phyloP scores from a whole-genome alignment of 2,113 vertebrate genomes.

The Oostethus manadensis region DNA sequence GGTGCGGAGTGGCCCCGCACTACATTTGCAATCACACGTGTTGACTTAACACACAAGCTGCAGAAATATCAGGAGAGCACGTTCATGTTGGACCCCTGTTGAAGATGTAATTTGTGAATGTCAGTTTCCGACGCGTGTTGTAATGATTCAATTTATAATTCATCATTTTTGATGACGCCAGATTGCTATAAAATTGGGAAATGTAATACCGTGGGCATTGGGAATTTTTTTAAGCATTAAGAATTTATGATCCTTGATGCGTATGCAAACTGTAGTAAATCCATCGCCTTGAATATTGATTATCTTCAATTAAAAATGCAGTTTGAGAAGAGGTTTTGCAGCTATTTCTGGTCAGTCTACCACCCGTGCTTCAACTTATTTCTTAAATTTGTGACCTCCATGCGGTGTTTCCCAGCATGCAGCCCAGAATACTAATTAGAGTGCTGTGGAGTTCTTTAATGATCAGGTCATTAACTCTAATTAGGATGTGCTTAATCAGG shows the following conservation, averaged over 20 bases:
- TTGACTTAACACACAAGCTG: slow-evolving; percentile 40
- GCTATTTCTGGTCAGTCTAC: slow-evolving; percentile 60
- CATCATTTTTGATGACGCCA: slow-evolving; percentile 91
- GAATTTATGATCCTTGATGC: slow-evolving; percentile 90
- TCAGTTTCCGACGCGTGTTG: slow-evolving; percentile 51
- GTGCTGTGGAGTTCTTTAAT: slow-evolving; percentile 72
- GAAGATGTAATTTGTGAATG: slow-evolving; percentile 61
- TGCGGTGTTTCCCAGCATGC: slow-evolving; percentile 44
- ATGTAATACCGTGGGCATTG: slow-evolving; percentile 69
- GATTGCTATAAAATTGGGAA: slow-evolving; percentile 88
- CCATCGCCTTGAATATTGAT: slow-evolving; percentile 89
- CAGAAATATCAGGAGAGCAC: slow-evolving; percentile 55
- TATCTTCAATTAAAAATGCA: slow-evolving; percentile 92
- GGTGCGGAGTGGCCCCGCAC: slow-evolving; percentile 40
- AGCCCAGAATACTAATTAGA: slow-evolving; percentile 73
- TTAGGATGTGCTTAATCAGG: slow-evolving; percentile 86
- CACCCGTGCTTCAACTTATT: slow-evolving; percentile 65
- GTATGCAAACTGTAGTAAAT: slow-evolving; percentile 81
- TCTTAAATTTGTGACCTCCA: slow-evolving; percentile 55
- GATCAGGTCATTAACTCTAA: slow-evolving; percentile 89
- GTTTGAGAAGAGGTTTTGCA: slow-evolving; percentile 75
- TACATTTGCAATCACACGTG: slow-evolving; percentile 57
- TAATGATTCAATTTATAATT: slow-evolving; percentile 81
- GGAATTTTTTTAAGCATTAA: slow-evolving; percentile 80
- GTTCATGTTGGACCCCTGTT: slow-evolving; percentile 48